phyloP scores from a whole-genome alignment of 2,888 invertebrate species.

The Drosophila anomalata region DNA sequence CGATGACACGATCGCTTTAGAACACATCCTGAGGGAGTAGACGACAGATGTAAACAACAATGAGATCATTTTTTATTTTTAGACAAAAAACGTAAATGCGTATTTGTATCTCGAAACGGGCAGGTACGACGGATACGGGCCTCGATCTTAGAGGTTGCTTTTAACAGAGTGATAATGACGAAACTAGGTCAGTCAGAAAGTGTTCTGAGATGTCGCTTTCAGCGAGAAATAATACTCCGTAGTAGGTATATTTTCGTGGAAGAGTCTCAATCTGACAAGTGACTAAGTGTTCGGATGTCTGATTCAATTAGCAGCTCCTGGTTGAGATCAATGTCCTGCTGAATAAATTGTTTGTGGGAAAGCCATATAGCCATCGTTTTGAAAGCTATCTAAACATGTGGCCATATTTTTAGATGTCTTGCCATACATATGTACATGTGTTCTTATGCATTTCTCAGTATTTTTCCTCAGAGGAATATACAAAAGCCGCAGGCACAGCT shows the following conservation, averaged over 20 bases:
- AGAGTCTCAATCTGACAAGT: neutral
- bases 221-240: neutral
- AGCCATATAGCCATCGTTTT: slow-evolving; percentile 3
- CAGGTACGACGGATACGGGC: slow-evolving; percentile 17
- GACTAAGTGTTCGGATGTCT: slow-evolving; percentile 23
- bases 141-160: slow-evolving; percentile 19
- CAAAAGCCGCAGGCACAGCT: slow-evolving; percentile 52
- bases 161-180: slow-evolving; percentile 36
- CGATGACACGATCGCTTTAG: slow-evolving; percentile 40
- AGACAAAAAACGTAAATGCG: slow-evolving; percentile 20
- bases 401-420: slow-evolving; percentile 59
- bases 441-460: slow-evolving; percentile 38
- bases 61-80: slow-evolving; percentile 41
- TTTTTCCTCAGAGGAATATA: slow-evolving; percentile 35
- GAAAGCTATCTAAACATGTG: slow-evolving; percentile 40
- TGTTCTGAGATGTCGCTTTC: slow-evolving; percentile 29
- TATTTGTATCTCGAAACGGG: slow-evolving; percentile 14
- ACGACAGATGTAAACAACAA: slow-evolving; percentile 3
- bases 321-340: slow-evolving; percentile 22
- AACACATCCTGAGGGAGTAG: slow-evolving; percentile 45
- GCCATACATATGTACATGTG: slow-evolving; percentile 35
- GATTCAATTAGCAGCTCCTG: slow-evolving; percentile 23
- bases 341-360: slow-evolving; percentile 8
- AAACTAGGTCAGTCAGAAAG: slow-evolving; percentile 42
- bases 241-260: neutral